Percentiles rank a stretch among this genome's conserved stretches.
phyloP scores from a whole-genome alignment of 2,888 invertebrate genomes.

The Dynastes maya region DNA sequence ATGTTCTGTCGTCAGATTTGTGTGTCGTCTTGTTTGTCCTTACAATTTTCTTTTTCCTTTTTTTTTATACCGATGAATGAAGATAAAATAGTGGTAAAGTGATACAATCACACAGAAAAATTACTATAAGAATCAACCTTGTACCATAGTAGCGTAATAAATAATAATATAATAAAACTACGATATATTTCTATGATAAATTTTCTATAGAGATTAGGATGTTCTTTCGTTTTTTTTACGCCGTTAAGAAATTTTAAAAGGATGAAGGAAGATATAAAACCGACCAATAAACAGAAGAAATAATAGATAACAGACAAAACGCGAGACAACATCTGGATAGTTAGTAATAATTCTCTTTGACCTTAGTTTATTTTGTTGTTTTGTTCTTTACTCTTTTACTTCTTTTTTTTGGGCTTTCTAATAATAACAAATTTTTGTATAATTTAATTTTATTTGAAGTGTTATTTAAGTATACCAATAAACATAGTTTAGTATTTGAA shows the following conservation, averaged over 20 bases:
- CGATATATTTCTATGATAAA: not conserved
- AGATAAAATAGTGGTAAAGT: not conserved
- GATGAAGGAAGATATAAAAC: not conserved
- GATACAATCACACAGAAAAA: constrained; percentile 29
- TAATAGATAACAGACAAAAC: constrained; percentile 28
- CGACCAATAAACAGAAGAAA: not conserved
- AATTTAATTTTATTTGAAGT: constrained; percentile 53
- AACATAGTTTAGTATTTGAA: constrained; percentile 52
- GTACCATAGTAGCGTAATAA: constrained; percentile 2
- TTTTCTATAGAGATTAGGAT: constrained; percentile 35
- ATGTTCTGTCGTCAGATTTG: constrained; percentile 50
- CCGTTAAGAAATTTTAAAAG: no score
- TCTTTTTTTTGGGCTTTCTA: constrained; percentile 50
- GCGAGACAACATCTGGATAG: constrained; percentile 43
- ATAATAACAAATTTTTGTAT: constrained; percentile 53
- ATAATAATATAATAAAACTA: constrained; percentile 27
- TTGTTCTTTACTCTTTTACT: not conserved
- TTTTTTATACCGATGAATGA: no score
- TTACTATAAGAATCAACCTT: no score
- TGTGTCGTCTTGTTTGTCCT: constrained; percentile 42
- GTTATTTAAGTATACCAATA: constrained; percentile 53
- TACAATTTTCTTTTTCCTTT: constrained; percentile 39
- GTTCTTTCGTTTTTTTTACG: not conserved
- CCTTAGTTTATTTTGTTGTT: constrained; percentile 49
- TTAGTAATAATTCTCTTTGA: constrained; percentile 50